A percentile compares a stretch with the other conserved stretches of the same genome.
Evolutionary conservation across 2,113 vertebrate species (phyloP).

Genomic region (Gallinago undulata): DNA sequence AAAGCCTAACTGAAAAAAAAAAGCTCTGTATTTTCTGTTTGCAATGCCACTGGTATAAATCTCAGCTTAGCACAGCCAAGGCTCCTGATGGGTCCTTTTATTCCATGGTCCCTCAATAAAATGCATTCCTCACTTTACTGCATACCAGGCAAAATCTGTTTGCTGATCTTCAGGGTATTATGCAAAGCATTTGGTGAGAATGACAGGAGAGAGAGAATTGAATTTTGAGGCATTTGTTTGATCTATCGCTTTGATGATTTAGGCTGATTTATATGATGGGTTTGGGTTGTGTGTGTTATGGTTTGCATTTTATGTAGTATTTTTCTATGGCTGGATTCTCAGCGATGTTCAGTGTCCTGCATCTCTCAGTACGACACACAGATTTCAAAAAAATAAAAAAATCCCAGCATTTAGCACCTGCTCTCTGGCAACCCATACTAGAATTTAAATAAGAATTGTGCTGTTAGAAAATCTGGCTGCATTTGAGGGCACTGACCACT

Average conservation of each 20-base stretch:
- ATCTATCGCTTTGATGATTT: constrained; percentile 70
- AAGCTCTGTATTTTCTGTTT: rapidly evolving
- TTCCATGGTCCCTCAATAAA: constrained; percentile 14
- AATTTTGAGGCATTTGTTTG: constrained; percentile 68
- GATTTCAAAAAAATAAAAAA: constrained; percentile 36
- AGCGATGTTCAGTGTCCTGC: not conserved
- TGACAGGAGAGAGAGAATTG: constrained; percentile 53
- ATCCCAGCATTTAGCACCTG: constrained; percentile 40
- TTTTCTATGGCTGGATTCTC: constrained; percentile 36
- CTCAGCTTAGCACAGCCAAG: not conserved
- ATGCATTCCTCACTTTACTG: constrained; percentile 54
- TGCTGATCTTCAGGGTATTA: constrained; percentile 66
- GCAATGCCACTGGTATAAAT: not conserved
- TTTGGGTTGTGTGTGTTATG: constrained; percentile 29
- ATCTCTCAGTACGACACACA: not conserved
- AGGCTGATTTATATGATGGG: constrained; percentile 67
- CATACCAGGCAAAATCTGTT: constrained; percentile 60
- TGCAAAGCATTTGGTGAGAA: constrained; percentile 65
- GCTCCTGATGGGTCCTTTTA: constrained; percentile 9
- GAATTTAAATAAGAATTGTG: not conserved
- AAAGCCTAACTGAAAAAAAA: not conserved
- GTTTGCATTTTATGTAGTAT: constrained; percentile 46
- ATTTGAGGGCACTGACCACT: constrained; percentile 6
- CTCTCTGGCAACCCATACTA: not conserved
- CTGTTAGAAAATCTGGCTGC: not conserved